Percentiles rank a stretch among this genome's conserved stretches.
Conservation (phyloP, 2,888 invertebrate genomes). For the Eristalis tenax region DNA sequence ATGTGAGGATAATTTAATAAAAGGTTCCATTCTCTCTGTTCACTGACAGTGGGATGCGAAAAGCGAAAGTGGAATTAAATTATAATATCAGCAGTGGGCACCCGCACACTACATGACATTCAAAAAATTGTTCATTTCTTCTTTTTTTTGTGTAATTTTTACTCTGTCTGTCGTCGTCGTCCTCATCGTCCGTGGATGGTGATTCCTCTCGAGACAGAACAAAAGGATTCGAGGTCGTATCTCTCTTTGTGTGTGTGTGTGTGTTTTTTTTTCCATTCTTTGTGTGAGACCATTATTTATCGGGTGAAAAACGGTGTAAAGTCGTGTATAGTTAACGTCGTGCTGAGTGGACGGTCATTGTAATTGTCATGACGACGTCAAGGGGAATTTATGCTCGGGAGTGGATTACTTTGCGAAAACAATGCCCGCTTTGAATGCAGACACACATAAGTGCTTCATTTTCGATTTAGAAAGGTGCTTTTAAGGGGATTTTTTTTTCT, state of each 20-base stretch:
- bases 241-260: no score
- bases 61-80: conserved; percentile 38
- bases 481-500: neutral
- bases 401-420: neutral
- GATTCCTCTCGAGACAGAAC: conserved; percentile 25
- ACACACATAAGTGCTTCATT: neutral
- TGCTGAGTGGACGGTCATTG: neutral
- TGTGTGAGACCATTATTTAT: neutral
- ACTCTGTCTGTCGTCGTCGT: neutral
- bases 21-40: conserved; percentile 12
- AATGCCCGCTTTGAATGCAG: neutral
- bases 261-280: no score
- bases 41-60: neutral
- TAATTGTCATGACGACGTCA: neutral
- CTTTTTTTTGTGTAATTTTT: neutral
- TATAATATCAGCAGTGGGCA: conserved; percentile 16
- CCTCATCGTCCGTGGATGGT: neutral
- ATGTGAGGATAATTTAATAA: conserved; percentile 46
- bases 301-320: conserved; percentile 7
- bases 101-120: neutral
- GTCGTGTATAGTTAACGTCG: neutral
- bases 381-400: neutral
- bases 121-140: neutral
- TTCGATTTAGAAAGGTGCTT: neutral
- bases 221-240: conserved; percentile 12